These are phyloP conservation scores for Periparus ater DNA, from an alignment of 2,797 vertebrate species.

Conservation along the genomic window DNA sequence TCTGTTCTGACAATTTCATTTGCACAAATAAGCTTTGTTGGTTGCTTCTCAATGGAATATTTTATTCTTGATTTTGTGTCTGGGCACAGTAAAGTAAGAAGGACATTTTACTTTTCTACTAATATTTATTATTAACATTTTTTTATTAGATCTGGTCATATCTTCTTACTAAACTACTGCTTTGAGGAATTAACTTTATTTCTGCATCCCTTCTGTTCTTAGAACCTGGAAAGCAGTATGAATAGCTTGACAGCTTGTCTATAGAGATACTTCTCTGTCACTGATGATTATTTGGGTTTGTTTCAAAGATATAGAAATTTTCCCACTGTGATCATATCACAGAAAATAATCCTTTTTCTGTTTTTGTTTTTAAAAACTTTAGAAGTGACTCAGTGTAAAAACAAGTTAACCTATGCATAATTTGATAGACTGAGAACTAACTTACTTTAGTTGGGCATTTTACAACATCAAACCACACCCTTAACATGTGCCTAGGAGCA, in stretches of 20 bases:
- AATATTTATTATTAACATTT: background rate
- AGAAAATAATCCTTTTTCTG: background rate
- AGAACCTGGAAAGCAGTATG: background rate
- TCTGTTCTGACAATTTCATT: constrained; percentile 14
- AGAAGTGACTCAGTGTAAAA: background rate
- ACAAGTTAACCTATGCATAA: background rate
- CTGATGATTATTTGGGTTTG: background rate
- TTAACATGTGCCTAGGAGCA: background rate
- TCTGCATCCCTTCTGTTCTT: background rate
- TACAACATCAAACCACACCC: background rate
- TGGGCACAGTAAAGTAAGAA: background rate
- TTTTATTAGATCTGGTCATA: background rate
- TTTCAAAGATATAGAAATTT: background rate
- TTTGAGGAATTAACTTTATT: background rate
- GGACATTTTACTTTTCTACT: background rate
- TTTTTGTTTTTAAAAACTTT: background rate
- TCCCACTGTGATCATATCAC: background rate
- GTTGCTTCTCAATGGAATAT: background rate
- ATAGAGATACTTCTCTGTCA: background rate
- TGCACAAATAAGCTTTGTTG: constrained; percentile 9
- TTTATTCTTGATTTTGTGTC: background rate
- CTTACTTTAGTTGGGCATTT: background rate
- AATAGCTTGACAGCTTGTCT: background rate
- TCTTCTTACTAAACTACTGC: background rate
- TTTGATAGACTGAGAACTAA: background rate